Evolutionary conservation across 1,140 invertebrate genomes (phyloP).

Genomic region (Macrostomum lignano): DNA sequence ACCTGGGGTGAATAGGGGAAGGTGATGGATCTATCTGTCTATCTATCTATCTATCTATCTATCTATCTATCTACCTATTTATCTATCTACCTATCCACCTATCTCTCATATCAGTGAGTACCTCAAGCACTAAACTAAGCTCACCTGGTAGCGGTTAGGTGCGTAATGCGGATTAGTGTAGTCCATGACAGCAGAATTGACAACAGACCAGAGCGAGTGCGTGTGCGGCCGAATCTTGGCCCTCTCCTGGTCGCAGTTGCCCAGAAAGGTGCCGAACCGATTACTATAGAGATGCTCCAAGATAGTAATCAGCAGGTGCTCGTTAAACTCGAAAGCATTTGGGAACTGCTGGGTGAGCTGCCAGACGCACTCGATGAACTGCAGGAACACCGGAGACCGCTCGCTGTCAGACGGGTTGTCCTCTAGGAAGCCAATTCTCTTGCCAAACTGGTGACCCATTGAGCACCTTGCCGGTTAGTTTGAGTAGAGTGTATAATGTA

Average conservation of each 20-base stretch:
- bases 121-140: no score
- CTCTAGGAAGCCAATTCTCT: conserved; percentile 21
- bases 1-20: no score
- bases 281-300: conserved; percentile 88
- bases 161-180: conserved; percentile 71
- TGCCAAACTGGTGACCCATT: conserved; percentile 3
- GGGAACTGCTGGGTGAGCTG: conserved; percentile 58
- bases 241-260: conserved; percentile 23
- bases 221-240: conserved; percentile 31
- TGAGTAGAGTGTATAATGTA: no score
- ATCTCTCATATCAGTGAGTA: no score
- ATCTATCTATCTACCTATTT: no score
- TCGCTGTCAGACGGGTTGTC: conserved; percentile 81
- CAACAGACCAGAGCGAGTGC: conserved; percentile 76
- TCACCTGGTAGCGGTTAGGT: no score
- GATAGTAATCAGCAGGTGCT: conserved; percentile 70
- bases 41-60: no score
- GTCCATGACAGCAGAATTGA: conserved; percentile 50
- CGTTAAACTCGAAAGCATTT: conserved; percentile 93
- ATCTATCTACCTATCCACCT: no score
- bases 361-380: conserved; percentile 96
- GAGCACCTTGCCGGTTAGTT: conserved; percentile 58
- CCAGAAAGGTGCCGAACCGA: conserved; percentile 82
- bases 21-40: no score
- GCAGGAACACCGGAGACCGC: conserved; percentile 81